Evolutionary conservation across 30 jellyfish, hydroid and myxozoan genomes (phyloP).

Genomic region (Kudoa iwatai): DNA sequence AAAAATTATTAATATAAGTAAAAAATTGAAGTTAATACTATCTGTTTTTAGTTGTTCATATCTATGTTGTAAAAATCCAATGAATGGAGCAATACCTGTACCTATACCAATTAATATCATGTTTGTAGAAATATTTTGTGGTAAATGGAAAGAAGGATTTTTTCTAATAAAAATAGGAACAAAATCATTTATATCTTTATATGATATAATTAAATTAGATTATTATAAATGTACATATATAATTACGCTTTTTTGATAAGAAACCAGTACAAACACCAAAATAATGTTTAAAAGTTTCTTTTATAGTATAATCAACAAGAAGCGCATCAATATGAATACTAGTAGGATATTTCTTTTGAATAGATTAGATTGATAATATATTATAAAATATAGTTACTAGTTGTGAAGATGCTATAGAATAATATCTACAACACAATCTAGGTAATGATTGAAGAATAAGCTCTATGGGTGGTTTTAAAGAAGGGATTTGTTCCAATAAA

Average conservation of each 20-base stretch:
- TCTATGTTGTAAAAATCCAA: constrained; percentile 81
- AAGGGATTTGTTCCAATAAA: constrained; percentile 25
- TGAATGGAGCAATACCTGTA: constrained; percentile 81
- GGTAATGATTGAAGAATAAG: constrained; percentile 26
- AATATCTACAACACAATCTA: constrained; percentile 57
- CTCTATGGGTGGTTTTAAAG: constrained; percentile 63
- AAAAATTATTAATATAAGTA: too few relatives aligned
- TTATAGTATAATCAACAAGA: constrained; percentile 52
- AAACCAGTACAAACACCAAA: too few relatives aligned
- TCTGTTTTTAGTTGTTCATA: constrained; percentile 8
- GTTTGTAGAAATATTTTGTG: constrained; percentile 15
- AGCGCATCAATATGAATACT: constrained; percentile 46
- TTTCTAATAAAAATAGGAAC: constrained; percentile 84
- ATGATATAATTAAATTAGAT: too few relatives aligned
- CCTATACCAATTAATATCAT: constrained; percentile 75
- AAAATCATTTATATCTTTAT: background rate
- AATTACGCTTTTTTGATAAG: too few relatives aligned
- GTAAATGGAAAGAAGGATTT: constrained; percentile 29
- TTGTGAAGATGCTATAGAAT: constrained; percentile 52
- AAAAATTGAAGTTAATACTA: too few relatives aligned
- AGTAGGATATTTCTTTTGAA: constrained; percentile 14
- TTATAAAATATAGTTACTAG: background rate
- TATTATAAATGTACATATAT: too few relatives aligned
- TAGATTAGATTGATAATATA: too few relatives aligned
- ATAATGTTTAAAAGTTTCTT: too few relatives aligned